phyloP scores from a whole-genome alignment of 1,140 invertebrate species.

The Orius insidiosus region DNA sequence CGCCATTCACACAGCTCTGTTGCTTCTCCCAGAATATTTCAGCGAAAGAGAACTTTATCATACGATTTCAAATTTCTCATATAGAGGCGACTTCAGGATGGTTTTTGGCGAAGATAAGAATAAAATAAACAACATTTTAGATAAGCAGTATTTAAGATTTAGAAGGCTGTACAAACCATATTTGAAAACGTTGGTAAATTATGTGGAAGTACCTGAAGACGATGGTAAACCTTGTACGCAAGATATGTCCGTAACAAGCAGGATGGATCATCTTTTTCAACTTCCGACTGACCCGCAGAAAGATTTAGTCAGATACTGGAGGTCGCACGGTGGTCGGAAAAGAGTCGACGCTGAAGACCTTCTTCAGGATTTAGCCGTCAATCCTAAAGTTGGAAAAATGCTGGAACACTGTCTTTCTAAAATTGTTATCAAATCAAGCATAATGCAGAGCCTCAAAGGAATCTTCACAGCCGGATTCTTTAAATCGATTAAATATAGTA shows the following conservation, averaged over 20 bases:
- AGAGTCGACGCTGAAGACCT: conserved; percentile 67
- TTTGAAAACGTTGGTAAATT: conserved; percentile 37
- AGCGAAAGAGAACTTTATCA: conserved; percentile 74
- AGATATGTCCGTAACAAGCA: conserved; percentile 36
- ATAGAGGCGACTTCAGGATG: conserved; percentile 92
- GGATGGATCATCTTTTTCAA: conserved; percentile 69
- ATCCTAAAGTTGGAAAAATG: conserved; percentile 51
- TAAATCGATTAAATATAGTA: conserved; percentile 60
- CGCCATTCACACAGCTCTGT: conserved; percentile 70
- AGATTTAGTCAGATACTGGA: conserved; percentile 45
- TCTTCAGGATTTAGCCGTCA: conserved; percentile 52
- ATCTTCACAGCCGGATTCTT: conserved; percentile 65
- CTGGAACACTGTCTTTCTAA: conserved; percentile 47
- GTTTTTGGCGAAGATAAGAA: conserved; percentile 85
- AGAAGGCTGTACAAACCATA: conserved; percentile 57
- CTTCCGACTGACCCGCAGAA: conserved; percentile 61
- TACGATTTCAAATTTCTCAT: conserved; percentile 78
- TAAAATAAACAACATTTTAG: conserved; percentile 93
- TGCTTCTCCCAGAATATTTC: conserved; percentile 78
- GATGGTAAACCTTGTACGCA: conserved; percentile 27
- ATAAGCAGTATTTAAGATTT: conserved; percentile 62
- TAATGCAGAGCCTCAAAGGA: conserved; percentile 73
- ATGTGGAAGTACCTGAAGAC: conserved; percentile 39
- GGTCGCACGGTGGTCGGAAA: conserved; percentile 32
- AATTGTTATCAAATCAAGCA: conserved; percentile 62